A percentile compares a stretch with the other conserved stretches of the same genome.
phyloP scores from a whole-genome alignment of 2,888 invertebrate genomes.

The Heteropelma amictum region DNA sequence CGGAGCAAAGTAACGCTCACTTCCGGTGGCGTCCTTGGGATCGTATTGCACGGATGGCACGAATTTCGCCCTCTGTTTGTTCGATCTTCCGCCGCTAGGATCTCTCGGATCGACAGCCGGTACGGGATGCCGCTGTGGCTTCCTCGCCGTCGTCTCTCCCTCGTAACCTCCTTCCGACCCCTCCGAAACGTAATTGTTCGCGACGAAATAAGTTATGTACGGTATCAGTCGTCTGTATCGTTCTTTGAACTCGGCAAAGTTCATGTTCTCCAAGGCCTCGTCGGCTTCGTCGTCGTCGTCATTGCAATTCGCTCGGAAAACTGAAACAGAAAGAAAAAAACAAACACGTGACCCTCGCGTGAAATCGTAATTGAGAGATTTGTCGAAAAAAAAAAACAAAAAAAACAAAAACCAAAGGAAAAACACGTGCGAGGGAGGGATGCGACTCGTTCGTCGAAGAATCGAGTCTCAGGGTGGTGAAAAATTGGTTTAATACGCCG shows the following conservation, averaged over 20 bases:
- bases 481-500: not conserved
- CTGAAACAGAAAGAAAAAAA: conserved; percentile 61
- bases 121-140: conserved; percentile 39
- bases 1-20: conserved; percentile 71
- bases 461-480: not conserved
- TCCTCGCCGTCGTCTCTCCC: conserved; percentile 25
- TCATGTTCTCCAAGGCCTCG: conserved; percentile 61
- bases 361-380: too few species aligned
- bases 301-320: conserved; percentile 56
- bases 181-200: conserved; percentile 83
- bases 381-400: too few species aligned
- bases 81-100: not conserved
- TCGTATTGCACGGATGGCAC: conserved; percentile 75
- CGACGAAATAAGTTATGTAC: conserved; percentile 88
- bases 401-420: too few species aligned
- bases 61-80: conserved; percentile 66
- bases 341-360: too few species aligned
- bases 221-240: conserved; percentile 89
- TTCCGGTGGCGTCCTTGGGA: conserved; percentile 66
- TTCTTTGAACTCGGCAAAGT: conserved; percentile 81
- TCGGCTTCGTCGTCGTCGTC: conserved; percentile 61
- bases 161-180: conserved; percentile 64
- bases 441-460: not conserved
- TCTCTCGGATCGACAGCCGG: too few species aligned
- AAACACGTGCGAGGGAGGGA: not conserved